A percentile compares a stretch with the other conserved stretches of the same genome.
Evolutionary conservation across 1,140 invertebrate species (phyloP).

Genomic region (Zaprionus ornatus): DNA sequence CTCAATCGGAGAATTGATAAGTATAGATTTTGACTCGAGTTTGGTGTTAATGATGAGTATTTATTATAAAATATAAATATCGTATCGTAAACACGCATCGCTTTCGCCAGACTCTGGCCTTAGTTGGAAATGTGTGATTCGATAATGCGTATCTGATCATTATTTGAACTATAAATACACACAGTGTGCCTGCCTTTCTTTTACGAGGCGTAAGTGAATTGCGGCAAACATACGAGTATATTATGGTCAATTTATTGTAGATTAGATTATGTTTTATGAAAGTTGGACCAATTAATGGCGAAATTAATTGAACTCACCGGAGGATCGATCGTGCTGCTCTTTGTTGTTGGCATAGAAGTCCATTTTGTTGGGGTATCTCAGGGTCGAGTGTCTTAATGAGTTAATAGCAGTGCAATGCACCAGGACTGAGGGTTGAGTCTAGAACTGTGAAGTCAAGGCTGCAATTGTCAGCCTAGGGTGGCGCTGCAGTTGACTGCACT

Average conservation of each 20-base stretch:
- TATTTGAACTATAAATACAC: not conserved
- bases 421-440: slow-evolving; percentile 29
- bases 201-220: slow-evolving; percentile 18
- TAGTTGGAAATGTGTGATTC: not conserved
- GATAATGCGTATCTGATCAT: not conserved
- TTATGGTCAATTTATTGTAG: slow-evolving; percentile 31
- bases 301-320: slow-evolving; percentile 63
- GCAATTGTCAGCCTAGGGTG: slow-evolving; percentile 24
- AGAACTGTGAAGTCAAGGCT: slow-evolving; percentile 29
- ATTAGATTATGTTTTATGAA: slow-evolving; percentile 54
- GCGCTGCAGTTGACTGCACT: slow-evolving; percentile 45
- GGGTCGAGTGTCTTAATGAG: slow-evolving; percentile 40
- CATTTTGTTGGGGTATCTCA: slow-evolving; percentile 42
- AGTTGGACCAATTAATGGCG: slow-evolving; percentile 35
- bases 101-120: not conserved
- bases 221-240: slow-evolving; percentile 18
- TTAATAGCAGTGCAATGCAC: slow-evolving; percentile 73
- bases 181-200: not conserved
- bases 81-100: not conserved
- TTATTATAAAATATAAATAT: not conserved
- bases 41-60: not conserved
- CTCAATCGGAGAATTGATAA: not conserved
- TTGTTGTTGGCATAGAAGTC: slow-evolving; percentile 74
- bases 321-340: slow-evolving; percentile 45
- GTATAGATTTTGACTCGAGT: no score